Evolutionary conservation across 2,888 invertebrate genomes (phyloP).

Genomic region (Orthosia gothica): DNA sequence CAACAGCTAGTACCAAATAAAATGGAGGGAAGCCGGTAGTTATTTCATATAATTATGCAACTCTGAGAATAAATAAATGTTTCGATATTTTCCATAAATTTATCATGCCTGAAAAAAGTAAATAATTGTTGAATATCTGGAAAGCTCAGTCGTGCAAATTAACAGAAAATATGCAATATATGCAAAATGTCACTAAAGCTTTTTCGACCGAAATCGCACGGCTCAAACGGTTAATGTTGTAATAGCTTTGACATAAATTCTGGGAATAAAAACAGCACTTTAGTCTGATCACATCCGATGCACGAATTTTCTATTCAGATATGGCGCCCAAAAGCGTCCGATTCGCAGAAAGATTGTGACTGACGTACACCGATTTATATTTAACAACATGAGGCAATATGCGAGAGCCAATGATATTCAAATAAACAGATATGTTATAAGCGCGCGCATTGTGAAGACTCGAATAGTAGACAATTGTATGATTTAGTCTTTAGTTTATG

Average conservation of each 20-base stretch:
- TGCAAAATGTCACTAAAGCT: neutral
- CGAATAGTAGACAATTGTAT: no score
- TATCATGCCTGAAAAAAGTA: neutral
- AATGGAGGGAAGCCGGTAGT: no score
- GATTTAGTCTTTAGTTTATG: no score
- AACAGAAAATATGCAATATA: neutral
- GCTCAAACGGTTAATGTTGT: neutral
- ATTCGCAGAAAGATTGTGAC: slow-evolving; percentile 19
- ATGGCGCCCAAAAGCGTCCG: slow-evolving; percentile 27
- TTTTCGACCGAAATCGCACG: neutral
- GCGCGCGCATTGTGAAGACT: no score
- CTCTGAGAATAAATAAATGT: no score
- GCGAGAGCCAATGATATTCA: no score
- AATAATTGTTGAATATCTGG: no score
- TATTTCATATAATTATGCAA: no score
- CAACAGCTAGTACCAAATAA: no score
- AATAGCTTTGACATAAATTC: slow-evolving; percentile 14
- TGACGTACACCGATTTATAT: slow-evolving; percentile 26
- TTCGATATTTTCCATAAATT: neutral
- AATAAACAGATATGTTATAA: no score
- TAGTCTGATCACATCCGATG: neutral
- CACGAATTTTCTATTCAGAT: slow-evolving; percentile 21
- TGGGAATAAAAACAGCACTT: slow-evolving; percentile 25
- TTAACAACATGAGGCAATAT: slow-evolving; percentile 26
- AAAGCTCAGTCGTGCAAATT: neutral